These are phyloP conservation scores for Tupiocoris notatus DNA, from an alignment of 2,888 invertebrate genomes.

Conservation along the genomic window DNA sequence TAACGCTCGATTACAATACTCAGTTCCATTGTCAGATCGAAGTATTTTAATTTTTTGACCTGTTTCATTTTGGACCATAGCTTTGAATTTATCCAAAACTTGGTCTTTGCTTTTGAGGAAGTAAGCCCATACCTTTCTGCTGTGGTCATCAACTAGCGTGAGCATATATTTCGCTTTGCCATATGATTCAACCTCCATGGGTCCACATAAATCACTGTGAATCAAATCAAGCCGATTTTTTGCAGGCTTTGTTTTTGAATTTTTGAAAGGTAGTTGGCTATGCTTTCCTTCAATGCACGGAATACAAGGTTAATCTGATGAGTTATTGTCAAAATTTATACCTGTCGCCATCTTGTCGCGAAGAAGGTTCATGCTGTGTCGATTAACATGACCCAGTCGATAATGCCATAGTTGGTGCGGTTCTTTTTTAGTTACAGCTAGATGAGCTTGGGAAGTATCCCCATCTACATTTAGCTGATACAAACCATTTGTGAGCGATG, in stretches of 20 bases:
- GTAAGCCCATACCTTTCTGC: conserved; percentile 7
- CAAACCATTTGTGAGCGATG: too few species aligned
- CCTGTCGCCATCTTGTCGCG: conserved; percentile 28
- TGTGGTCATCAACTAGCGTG: conserved; percentile 10
- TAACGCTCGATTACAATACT: conserved; percentile 50
- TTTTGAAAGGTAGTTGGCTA: conserved; percentile 23
- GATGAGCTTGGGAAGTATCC: too few species aligned
- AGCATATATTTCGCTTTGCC: conserved; percentile 45
- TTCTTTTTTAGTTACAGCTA: conserved; percentile 1
- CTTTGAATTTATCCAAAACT: not conserved
- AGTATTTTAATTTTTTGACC: conserved; percentile 50
- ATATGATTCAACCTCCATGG: conserved; percentile 48
- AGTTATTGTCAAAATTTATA: conserved; percentile 3
- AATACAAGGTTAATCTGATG: not conserved
- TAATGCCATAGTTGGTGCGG: conserved; percentile 43
- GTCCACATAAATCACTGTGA: conserved; percentile 50
- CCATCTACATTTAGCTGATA: too few species aligned
- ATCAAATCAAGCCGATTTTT: not conserved
- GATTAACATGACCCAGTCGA: conserved; percentile 42
- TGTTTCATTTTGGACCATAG: conserved; percentile 1
- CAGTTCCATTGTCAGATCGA: conserved; percentile 51
- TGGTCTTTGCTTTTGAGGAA: conserved; percentile 10
- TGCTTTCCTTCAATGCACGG: conserved; percentile 39
- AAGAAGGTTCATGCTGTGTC: conserved; percentile 21
- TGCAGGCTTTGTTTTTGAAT: conserved; percentile 24